A percentile compares a stretch with the other conserved stretches of the same genome.
These are phyloP conservation scores for Vandiemenella viatica DNA, from an alignment of 2,888 invertebrate genomes.

Conservation along the genomic window DNA sequence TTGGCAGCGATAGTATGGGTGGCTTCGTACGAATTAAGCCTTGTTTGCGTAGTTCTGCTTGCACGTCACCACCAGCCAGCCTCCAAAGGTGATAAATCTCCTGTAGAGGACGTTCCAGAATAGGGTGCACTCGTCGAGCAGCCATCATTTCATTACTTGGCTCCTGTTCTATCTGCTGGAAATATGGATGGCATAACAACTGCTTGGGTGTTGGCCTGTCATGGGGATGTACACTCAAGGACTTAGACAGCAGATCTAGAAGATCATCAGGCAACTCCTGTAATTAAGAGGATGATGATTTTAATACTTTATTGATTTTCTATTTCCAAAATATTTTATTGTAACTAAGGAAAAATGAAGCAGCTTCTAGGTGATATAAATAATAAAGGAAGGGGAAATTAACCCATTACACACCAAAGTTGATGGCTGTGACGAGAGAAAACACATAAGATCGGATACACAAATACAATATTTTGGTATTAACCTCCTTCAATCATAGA, in stretches of 20 bases:
- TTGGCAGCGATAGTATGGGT: conserved; percentile 56
- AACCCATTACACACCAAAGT: no score
- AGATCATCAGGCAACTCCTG: conserved; percentile 43
- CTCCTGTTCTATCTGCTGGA: conserved; percentile 27
- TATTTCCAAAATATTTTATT: no score
- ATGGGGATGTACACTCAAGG: conserved; percentile 50
- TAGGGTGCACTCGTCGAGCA: conserved; percentile 23
- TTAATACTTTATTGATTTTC: background rate
- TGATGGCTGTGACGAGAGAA: no score
- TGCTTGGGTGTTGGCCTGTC: conserved; percentile 44
- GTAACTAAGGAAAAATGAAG: no score
- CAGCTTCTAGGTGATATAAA: no score
- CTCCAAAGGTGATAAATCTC: conserved; percentile 93
- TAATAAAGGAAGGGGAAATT: no score
- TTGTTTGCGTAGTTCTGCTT: conserved; percentile 76
- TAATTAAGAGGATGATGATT: conserved; percentile 16
- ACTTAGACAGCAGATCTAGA: conserved; percentile 49
- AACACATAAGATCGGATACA: no score
- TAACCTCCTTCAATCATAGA: no score
- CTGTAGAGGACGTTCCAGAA: conserved; percentile 48
- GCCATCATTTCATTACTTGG: background rate
- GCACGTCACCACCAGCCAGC: conserved; percentile 87
- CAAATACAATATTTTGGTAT: no score
- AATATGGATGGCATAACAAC: conserved; percentile 38
- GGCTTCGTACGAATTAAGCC: conserved; percentile 76